Base-by-base conservation (phyloP, 2,888 invertebrate genomes). In the Endotricha flammealis region DNA sequence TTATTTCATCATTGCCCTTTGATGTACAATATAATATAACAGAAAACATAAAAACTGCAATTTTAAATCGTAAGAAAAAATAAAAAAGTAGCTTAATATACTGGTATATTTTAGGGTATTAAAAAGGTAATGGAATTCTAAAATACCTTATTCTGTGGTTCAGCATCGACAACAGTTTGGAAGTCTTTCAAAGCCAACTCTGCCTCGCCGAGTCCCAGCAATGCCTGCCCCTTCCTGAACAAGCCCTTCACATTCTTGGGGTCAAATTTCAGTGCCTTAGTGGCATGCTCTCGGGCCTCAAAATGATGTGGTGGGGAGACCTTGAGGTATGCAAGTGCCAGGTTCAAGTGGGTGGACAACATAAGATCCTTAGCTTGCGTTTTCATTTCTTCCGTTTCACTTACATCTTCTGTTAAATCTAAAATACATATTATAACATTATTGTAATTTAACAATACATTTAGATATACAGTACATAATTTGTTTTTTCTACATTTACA, bases 211-310 rank as follows among this genome's bases (percentile, higher is more conserved):
- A 95, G 70, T 0, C 88, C 90, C 32, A 95, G 67, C 47, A 91
- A 78, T 0, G 97, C 96, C 83, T 93, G 93, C 0, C 96, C 98
- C 49, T 94, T 87, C 51, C 99, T 89, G 76, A 96, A 99, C 14
- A 94, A 81, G 0, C 94, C 98, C 76, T 99, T 99, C 7, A 95
- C 93, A 69, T 94, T 97, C 12, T 88, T 87, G 0, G 90, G 73
- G 57, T 95, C 94, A 1, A 93, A 53, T 36, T 90, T 89, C 3
- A 99, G 75, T 0, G 93, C 97, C 53, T 92, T 91, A 29, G 91
- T 90, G 28, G 97, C 96, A 29, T 91, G 87, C 31, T 92, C 89
- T 54, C 90, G 91, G 1, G 93, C 95, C 50, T 93, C 91, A 27
- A 90, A 85, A 51, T 89, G 72, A 44, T 88, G 81, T n/a, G 88